Evolutionary conservation across 2,888 invertebrate genomes (phyloP).

Genomic region (Watsonalla binaria): DNA sequence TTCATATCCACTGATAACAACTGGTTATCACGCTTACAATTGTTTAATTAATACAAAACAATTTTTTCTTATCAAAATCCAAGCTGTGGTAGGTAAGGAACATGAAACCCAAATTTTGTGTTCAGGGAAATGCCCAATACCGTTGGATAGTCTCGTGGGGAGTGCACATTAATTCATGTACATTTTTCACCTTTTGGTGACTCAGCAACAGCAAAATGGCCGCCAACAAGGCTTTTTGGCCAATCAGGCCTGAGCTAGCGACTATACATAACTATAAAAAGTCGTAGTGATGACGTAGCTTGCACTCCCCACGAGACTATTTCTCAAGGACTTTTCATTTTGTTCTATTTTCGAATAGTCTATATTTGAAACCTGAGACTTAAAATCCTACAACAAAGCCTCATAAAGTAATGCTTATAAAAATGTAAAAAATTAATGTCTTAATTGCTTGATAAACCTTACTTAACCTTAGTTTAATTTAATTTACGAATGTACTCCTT

Average conservation of each 20-base stretch:
- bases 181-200: slow-evolving; percentile 82
- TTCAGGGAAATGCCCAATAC: slow-evolving; percentile 79
- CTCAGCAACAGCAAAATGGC: slow-evolving; percentile 83
- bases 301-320: slow-evolving; percentile 74
- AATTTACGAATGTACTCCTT: slow-evolving; percentile 69
- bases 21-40: slow-evolving; percentile 15
- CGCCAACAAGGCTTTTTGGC: slow-evolving; percentile 75
- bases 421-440: neutral
- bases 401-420: neutral
- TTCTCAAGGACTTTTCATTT: slow-evolving; percentile 76
- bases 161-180: slow-evolving; percentile 76
- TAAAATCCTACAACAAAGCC: slow-evolving; percentile 8
- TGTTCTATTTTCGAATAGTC: slow-evolving; percentile 49
- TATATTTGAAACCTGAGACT: slow-evolving; percentile 34
- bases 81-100: slow-evolving; percentile 59
- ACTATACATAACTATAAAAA: slow-evolving; percentile 66
- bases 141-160: slow-evolving; percentile 80
- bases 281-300: slow-evolving; percentile 64
- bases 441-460: slow-evolving; percentile 3
- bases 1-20: slow-evolving; percentile 17
- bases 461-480: slow-evolving; percentile 42
- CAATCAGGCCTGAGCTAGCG: slow-evolving; percentile 59
- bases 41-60: slow-evolving; percentile 23
- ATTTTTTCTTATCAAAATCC: slow-evolving; percentile 41
- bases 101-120: slow-evolving; percentile 77